Percentiles rank a stretch among this genome's conserved stretches.
Evolutionary conservation across 2,113 vertebrate genomes (phyloP).

Genomic region (Phoenicopterus ruber): DNA sequence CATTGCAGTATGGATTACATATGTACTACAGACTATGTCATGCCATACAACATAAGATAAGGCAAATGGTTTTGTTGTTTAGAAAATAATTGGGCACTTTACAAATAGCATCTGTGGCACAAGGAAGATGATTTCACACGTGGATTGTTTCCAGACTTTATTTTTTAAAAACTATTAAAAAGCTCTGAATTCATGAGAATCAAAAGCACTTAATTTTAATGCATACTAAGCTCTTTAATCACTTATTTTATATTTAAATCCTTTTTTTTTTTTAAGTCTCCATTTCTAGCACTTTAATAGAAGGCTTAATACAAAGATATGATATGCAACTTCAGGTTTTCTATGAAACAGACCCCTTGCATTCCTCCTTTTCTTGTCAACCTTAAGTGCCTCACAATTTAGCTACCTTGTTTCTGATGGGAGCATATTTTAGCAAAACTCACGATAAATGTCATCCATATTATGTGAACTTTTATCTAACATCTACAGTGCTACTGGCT

Average conservation of each 20-base stretch:
- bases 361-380: slow-evolving; percentile 64
- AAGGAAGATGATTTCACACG: slow-evolving; percentile 39
- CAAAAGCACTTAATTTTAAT: slow-evolving; percentile 61
- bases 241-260: slow-evolving; percentile 59
- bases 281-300: slow-evolving; percentile 71
- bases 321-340: slow-evolving; percentile 69
- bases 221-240: slow-evolving; percentile 55
- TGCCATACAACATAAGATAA: slow-evolving; percentile 61
- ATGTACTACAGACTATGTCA: background rate
- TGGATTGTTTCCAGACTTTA: slow-evolving; percentile 40
- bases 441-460: slow-evolving; percentile 18
- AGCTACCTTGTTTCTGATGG: slow-evolving; percentile 66
- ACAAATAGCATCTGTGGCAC: slow-evolving; percentile 51
- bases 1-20: slow-evolving; percentile 19
- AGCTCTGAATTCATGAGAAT: slow-evolving; percentile 41
- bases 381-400: slow-evolving; percentile 77
- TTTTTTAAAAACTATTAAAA: slow-evolving; percentile 32
- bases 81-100: slow-evolving; percentile 68
- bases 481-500: slow-evolving; percentile 36
- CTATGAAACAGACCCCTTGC: slow-evolving; percentile 47
- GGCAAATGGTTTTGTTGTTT: slow-evolving; percentile 66
- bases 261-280: slow-evolving; percentile 61
- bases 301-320: slow-evolving; percentile 70
- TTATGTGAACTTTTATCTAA: slow-evolving; percentile 1
- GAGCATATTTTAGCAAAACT: slow-evolving; percentile 62